Conservation (phyloP, 2,888 invertebrate species). For the Catocala sponsa region DNA sequence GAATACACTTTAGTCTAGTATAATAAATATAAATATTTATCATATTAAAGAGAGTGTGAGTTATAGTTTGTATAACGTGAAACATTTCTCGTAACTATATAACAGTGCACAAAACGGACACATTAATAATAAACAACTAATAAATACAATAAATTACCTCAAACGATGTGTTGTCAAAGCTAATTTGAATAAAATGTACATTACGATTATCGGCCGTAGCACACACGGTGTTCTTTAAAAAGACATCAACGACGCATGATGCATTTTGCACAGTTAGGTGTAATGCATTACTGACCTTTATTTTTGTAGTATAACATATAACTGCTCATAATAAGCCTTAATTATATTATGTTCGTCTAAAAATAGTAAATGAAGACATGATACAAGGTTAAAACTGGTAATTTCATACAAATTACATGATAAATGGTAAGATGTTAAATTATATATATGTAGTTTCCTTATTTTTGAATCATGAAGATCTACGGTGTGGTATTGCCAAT, state of each 20-base stretch:
- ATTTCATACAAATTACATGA: conserved; percentile 11
- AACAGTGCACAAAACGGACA: neutral
- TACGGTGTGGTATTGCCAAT: neutral
- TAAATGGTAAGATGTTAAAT: conserved; percentile 4
- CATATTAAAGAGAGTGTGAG: no score
- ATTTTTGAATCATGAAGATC: conserved; percentile 12
- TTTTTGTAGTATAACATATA: conserved; percentile 1
- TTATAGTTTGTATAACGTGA: no score
- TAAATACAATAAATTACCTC: conserved; percentile 9
- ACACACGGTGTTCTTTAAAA: conserved; percentile 48
- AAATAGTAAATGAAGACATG: conserved; percentile 13
- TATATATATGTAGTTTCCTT: conserved; percentile 14
- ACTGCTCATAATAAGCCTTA: conserved; percentile 10
- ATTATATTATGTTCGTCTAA: conserved; percentile 3
- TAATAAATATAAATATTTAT: no score
- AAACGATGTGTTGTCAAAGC: conserved; percentile 18
- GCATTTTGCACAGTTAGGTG: conserved; percentile 6
- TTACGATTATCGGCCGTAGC: conserved; percentile 26
- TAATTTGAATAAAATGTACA: conserved; percentile 16
- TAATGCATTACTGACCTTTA: neutral
- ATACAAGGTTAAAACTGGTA: conserved; percentile 15
- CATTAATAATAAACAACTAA: conserved; percentile 20
- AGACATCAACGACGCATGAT: conserved; percentile 62
- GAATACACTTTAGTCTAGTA: no score
- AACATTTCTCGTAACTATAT: no score